Evolutionary conservation across 1,140 invertebrate genomes (phyloP), one percentile per base, ranked within the genome.

Genomic region (Temnothorax longispinosus): DNA sequence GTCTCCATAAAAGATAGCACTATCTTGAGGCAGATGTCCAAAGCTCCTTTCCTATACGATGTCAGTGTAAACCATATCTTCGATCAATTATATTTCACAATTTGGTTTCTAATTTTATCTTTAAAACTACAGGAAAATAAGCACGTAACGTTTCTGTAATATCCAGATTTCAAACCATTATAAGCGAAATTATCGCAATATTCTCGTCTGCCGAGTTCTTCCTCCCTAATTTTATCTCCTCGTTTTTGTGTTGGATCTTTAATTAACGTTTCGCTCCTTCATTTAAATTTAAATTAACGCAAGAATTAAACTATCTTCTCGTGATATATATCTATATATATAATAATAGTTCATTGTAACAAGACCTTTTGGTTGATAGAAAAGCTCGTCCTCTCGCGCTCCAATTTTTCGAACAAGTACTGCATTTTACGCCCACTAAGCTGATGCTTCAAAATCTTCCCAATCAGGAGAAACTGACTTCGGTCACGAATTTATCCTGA

Each of bases 61-160:
- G 35, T 41, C 35, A 54, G 52, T 67, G 11, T 38, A 52, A 65
- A 54, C 18, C 7, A 15, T 27, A 60, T 58, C 18, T 21, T 50
- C 7, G 21, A 41, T 44, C 15, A 65, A 52, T 62, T 77, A 54
- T 52, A 52, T 4, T 15, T 35, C 4, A 27, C 11, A 15, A 82
- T 56, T 72, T 35, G 13, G 32, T 58, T 58, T 60, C 11, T 38
- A 74, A 82, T 74, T 60, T 75, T 38, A 50, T 38, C 13, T 75
- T 27, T 58, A 38, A 27, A 69, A 7, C 3, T 3, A n/a, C 50
- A 47, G 11, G 8, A 41, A 80, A 69, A 62, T 44, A 52, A 38
- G n/a, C 13, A 58, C 35, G 21, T 38, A 3, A 41, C 27, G 27
- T 67, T 21, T 21, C 50, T 60, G 41, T 50, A 18, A 71, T 11